Conservation (phyloP, 2,113 vertebrate species). For the Alaudala cheleensis region DNA sequence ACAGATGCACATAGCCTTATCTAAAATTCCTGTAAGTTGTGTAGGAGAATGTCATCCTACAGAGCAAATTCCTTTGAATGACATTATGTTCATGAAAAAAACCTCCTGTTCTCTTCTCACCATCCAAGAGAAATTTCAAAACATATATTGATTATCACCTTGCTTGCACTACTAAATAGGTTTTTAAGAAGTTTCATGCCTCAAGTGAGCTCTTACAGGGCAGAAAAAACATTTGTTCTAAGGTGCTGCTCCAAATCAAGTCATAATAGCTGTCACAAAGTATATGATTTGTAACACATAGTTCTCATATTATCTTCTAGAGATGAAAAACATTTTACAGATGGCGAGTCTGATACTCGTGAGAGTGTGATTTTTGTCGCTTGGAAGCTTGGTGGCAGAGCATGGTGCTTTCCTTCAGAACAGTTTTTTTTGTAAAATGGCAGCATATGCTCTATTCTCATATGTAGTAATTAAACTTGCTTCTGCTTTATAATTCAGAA, state of each 20-base stretch:
- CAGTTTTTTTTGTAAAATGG: slow-evolving; percentile 10
- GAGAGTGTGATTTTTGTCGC: slow-evolving; percentile 40
- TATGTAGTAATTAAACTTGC: neutral
- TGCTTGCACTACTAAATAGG: neutral
- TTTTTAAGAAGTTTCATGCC: neutral
- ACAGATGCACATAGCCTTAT: neutral
- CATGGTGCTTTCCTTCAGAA: neutral
- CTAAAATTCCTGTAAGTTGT: neutral
- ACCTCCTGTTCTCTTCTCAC: neutral
- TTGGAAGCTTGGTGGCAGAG: neutral
- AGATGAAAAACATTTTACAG: slow-evolving; percentile 46
- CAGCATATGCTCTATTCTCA: slow-evolving; percentile 15
- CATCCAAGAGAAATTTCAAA: neutral
- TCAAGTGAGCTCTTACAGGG: neutral
- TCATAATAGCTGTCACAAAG: neutral
- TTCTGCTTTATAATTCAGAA: neutral
- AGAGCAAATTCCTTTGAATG: slow-evolving; percentile 36
- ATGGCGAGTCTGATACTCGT: slow-evolving; percentile 26
- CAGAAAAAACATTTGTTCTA: neutral
- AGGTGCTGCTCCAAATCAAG: neutral
- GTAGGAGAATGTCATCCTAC: slow-evolving; percentile 22
- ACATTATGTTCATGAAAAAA: neutral
- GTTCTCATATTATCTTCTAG: slow-evolving; percentile 19
- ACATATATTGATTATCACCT: neutral
- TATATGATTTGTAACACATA: slow-evolving; percentile 6